These are phyloP conservation scores for Tenthredo distinguenda DNA, from an alignment of 2,888 invertebrate genomes.

Conservation along the genomic window DNA sequence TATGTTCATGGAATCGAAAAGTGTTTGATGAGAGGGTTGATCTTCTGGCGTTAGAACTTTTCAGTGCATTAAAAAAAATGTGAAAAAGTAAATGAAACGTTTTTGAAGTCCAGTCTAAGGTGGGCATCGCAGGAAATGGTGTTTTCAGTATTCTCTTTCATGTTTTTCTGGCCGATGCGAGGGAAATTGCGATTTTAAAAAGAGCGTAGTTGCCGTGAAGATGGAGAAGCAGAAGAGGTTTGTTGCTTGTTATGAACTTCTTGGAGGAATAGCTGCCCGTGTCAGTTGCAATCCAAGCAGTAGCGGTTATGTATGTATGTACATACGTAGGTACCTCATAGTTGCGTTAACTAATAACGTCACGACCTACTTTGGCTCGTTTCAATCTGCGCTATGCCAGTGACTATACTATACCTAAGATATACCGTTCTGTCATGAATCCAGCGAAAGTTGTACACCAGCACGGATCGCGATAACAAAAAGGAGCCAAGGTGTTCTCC, in stretches of 20 bases:
- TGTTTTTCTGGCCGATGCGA: not conserved
- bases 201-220: not conserved
- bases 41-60: not conserved
- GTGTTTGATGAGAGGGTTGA: not conserved
- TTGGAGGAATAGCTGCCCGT: not conserved
- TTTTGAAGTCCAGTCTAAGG: not conserved
- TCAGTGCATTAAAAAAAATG: not conserved
- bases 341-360: constrained; percentile 22
- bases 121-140: not conserved
- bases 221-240: not conserved
- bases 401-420: constrained; percentile 9
- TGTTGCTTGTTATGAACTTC: not conserved
- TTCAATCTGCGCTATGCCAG: constrained; percentile 1
- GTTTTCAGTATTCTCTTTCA: not conserved
- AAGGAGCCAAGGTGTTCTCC: constrained; percentile 16
- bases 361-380: constrained; percentile 34
- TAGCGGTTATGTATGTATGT: not conserved
- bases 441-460: constrained; percentile 16
- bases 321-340: not conserved
- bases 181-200: not conserved
- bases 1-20: not conserved
- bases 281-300: constrained; percentile 1
- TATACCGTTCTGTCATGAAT: constrained; percentile 12
- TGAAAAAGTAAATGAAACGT: not conserved
- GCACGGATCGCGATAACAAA: constrained; percentile 30